phyloP scores from a whole-genome alignment of 1,140 invertebrate genomes.

The Drosophila erecta region DNA sequence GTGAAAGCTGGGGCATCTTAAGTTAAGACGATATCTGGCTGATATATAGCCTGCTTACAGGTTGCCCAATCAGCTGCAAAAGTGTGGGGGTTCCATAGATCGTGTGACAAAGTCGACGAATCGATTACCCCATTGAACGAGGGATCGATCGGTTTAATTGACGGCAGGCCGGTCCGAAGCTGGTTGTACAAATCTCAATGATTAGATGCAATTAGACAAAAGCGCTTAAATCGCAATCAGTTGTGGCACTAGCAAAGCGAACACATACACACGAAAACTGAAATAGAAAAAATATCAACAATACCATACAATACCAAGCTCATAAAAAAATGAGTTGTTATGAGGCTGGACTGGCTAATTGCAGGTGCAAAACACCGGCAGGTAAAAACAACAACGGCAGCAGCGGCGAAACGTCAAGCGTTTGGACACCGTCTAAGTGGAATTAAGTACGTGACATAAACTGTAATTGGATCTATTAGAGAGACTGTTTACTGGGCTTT shows the following conservation, averaged over 20 bases:
- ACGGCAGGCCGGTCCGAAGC: slow-evolving; percentile 3
- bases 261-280: slow-evolving; percentile 17
- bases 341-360: slow-evolving; percentile 73
- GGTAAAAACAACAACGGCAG: slow-evolving; percentile 29
- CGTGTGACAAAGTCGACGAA: slow-evolving; percentile 68
- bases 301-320: slow-evolving; percentile 46
- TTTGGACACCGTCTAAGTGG: slow-evolving; percentile 72
- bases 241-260: slow-evolving; percentile 36
- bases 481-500: slow-evolving; percentile 45
- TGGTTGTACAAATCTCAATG: slow-evolving; percentile 50
- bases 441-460: slow-evolving; percentile 81
- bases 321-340: slow-evolving; percentile 71
- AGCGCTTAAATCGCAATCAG: slow-evolving; percentile 71
- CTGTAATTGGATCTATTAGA: slow-evolving; percentile 77
- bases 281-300: slow-evolving; percentile 29
- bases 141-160: slow-evolving; percentile 14
- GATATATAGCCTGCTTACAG: slow-evolving; percentile 69
- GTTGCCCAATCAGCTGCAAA: slow-evolving; percentile 49
- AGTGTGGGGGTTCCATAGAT: slow-evolving; percentile 61
- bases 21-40: slow-evolving; percentile 58
- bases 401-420: slow-evolving; percentile 51
- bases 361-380: slow-evolving; percentile 61
- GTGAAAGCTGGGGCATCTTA: slow-evolving; percentile 66
- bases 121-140: slow-evolving; percentile 18
- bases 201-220: slow-evolving; percentile 79